Percentiles rank a stretch among this genome's conserved stretches.
phyloP scores from a whole-genome alignment of 2,888 invertebrate genomes.

The Trisateles emortualis region DNA sequence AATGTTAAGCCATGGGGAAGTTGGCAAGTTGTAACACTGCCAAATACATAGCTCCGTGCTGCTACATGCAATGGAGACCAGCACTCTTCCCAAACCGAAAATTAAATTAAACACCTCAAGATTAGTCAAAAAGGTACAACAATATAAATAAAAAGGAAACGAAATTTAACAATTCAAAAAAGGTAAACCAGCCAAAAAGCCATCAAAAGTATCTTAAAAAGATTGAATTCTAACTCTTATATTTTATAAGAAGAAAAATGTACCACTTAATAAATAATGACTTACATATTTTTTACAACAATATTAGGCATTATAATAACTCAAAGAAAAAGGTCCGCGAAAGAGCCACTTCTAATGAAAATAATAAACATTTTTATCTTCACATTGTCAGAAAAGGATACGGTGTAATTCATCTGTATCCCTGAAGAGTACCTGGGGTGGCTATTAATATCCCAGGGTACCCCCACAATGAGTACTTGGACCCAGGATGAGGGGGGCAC shows the following conservation, averaged over 20 bases:
- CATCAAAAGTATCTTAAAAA: neutral
- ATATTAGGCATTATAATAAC: slow-evolving; percentile 1
- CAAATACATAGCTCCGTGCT: too few species aligned
- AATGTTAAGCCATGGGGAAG: too few species aligned
- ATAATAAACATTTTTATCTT: slow-evolving; percentile 31
- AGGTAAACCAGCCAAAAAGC: neutral
- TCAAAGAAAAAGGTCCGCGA: slow-evolving; percentile 2
- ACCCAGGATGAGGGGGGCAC: slow-evolving; percentile 1
- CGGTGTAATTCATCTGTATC: slow-evolving; percentile 40
- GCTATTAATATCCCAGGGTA: slow-evolving; percentile 29
- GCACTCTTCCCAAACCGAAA: too few species aligned
- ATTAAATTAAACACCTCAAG: too few species aligned
- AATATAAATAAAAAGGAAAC: too few species aligned
- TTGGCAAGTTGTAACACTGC: too few species aligned
- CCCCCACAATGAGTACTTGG: slow-evolving; percentile 21
- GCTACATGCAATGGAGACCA: too few species aligned
- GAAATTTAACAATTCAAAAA: neutral
- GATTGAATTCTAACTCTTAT: neutral
- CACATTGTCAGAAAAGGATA: slow-evolving; percentile 31
- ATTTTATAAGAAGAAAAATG: neutral
- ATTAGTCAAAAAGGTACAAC: too few species aligned
- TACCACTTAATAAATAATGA: slow-evolving; percentile 4
- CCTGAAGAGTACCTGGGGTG: slow-evolving; percentile 30
- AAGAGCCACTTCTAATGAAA: slow-evolving; percentile 12
- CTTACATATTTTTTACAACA: neutral